Percentiles rank a stretch among this genome's conserved stretches.
These are phyloP conservation scores for Ctena decussata DNA, from an alignment of 2,888 invertebrate species.

Conservation along the genomic window DNA sequence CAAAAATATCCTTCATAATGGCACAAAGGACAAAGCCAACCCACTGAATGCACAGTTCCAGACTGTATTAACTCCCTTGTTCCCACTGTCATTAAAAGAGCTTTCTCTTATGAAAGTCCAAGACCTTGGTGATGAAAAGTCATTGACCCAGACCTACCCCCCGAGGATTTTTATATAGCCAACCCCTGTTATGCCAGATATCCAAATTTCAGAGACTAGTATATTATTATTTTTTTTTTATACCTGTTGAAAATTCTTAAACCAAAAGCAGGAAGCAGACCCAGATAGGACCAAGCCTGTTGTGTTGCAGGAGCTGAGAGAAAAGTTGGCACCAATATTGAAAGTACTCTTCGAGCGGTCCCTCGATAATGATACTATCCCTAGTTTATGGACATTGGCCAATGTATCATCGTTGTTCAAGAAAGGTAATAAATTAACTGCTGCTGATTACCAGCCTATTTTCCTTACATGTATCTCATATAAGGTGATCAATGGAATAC, in stretches of 20 bases:
- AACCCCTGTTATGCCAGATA: background rate
- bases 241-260: no score
- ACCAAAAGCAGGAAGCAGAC: background rate
- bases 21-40: background rate
- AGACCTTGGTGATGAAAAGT: background rate
- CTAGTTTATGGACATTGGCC: slow-evolving; percentile 20
- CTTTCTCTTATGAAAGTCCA: background rate
- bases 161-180: background rate
- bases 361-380: background rate
- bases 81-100: background rate
- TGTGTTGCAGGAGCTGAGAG: background rate
- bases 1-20: background rate
- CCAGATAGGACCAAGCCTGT: background rate
- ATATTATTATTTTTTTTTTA: background rate
- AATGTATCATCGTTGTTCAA: slow-evolving; percentile 23
- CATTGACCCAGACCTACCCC: background rate
- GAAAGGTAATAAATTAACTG: slow-evolving; percentile 22
- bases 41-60: background rate
- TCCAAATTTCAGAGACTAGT: background rate
- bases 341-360: background rate
- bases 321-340: background rate
- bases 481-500: slow-evolving; percentile 28
- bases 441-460: slow-evolving; percentile 28
- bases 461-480: slow-evolving; percentile 32
- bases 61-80: background rate